Percentiles rank a stretch among this genome's conserved stretches.
phyloP scores from a whole-genome alignment of 2,888 invertebrate species.

The Escarpia spicata region DNA sequence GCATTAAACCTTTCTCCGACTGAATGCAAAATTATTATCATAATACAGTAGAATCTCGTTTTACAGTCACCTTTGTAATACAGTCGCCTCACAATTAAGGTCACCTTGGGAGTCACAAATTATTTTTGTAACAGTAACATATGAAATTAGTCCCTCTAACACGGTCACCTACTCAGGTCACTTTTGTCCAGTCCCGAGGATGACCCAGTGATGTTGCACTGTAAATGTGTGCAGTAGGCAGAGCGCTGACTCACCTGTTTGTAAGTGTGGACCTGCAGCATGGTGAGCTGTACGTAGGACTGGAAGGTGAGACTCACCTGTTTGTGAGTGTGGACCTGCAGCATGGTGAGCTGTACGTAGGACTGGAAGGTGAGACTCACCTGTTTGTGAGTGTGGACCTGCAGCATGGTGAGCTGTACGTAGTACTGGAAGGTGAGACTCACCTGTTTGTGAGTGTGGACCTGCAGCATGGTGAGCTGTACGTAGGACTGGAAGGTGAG shows the following conservation, averaged over 20 bases:
- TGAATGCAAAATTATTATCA: too few relatives aligned
- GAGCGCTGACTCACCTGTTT: conserved; percentile 32
- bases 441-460: conserved; percentile 72
- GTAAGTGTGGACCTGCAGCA: conserved; percentile 79
- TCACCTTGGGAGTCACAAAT: too few relatives aligned
- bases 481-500: conserved; percentile 91
- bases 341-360: conserved; percentile 89
- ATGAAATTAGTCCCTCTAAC: too few relatives aligned
- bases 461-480: conserved; percentile 86
- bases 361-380: conserved; percentile 87
- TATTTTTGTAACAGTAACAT: too few relatives aligned
- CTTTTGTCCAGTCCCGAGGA: too few relatives aligned
- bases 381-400: conserved; percentile 72
- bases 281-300: conserved; percentile 88
- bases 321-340: conserved; percentile 75
- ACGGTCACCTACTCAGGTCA: too few relatives aligned
- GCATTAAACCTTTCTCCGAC: too few relatives aligned
- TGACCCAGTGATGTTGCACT: too few relatives aligned
- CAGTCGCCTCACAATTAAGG: too few relatives aligned
- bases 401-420: conserved; percentile 88
- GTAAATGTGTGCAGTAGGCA: too few relatives aligned
- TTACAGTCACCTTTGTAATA: too few relatives aligned
- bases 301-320: conserved; percentile 84
- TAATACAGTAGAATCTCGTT: too few relatives aligned
- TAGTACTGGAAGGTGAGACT: conserved; percentile 89